phyloP scores from a whole-genome alignment of 2,888 invertebrate species.

The Oxystoma pomonae region DNA sequence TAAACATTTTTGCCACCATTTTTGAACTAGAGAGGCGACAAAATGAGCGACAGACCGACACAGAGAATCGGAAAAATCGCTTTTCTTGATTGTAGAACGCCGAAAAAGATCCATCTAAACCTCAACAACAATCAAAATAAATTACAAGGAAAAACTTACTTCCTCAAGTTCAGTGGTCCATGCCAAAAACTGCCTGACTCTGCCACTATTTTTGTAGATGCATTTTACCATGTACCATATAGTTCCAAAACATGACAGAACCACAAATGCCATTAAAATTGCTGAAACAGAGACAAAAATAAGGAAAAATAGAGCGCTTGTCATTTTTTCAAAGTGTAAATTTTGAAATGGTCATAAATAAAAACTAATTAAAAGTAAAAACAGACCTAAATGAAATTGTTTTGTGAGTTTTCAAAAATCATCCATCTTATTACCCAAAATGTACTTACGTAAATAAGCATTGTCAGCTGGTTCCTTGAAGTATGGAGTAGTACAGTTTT shows the following conservation, averaged over 20 bases:
- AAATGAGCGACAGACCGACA: too few relatives aligned
- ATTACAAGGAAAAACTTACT: conserved; percentile 33
- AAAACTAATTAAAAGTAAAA: too few relatives aligned
- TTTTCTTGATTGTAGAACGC: too few relatives aligned
- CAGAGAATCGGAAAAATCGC: too few relatives aligned
- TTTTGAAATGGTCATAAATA: too few relatives aligned
- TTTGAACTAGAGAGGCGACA: too few relatives aligned
- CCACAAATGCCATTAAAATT: conserved; percentile 46
- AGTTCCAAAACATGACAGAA: conserved; percentile 46
- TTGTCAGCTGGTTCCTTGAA: conserved; percentile 46
- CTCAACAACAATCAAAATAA: background rate
- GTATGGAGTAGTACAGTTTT: conserved; percentile 37
- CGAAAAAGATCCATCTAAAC: conserved; percentile 1
- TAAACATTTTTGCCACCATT: too few relatives aligned
- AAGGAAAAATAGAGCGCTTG: too few relatives aligned
- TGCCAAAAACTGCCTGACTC: conserved; percentile 32
- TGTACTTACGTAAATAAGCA: conserved; percentile 46
- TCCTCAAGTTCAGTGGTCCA: conserved; percentile 41
- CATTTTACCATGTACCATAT: conserved; percentile 49
- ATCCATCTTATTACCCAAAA: too few relatives aligned
- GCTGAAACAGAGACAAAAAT: too few relatives aligned
- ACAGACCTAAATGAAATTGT: background rate
- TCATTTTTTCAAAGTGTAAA: too few relatives aligned
- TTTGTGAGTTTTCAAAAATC: too few relatives aligned
- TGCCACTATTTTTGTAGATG: conserved; percentile 43